Evolutionary conservation across 2,113 vertebrate genomes (phyloP), one percentile per base, ranked within the genome.

Genomic region (Microcebus jonahi): DNA sequence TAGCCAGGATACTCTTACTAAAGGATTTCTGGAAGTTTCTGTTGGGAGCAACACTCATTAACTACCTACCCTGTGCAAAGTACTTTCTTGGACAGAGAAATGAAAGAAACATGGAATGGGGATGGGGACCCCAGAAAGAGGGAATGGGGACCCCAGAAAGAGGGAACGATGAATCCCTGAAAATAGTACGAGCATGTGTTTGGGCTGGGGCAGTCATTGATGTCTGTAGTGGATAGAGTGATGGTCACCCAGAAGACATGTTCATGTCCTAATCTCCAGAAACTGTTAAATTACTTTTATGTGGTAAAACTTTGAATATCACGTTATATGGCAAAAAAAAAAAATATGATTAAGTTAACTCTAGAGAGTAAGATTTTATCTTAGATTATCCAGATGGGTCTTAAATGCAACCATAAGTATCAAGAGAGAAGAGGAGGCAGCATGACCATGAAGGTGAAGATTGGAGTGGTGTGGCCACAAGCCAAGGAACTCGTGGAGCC

Each of bases 21-120:
- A 71, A 81, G 36, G 45, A 13, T n/a, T 93, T 96, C 95, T 17
- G 7, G 27, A 90, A 75, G 75, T 89, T 95, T 96, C 90, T 84
- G n/a, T 76, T 65, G 81, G 55, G 34, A 95, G 25, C 27, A n/a
- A 6, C 63, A 76, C 23, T 57, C 45, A 17, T 7, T 29, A 82
- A 48, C 21, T 63, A 20, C 17, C 36, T n/a, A 65, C 15, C 4
- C 14, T 42, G 27, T 82, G 31, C 67, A 68, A 85, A 86, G 23
- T 81, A 6, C 91, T 79, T 82, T 42, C 71, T 27, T 67, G 34
- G 23, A 14, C 18, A 68, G 53, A 96, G 25, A 94, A 42, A 63
- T 73, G 48, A 76, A 85, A 90, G 53, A 57, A 53, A 81, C 9
- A 29, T n/a, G n/a, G n/a, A n/a, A n/a, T n/a, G n/a, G n/a, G n/a